Base-by-base conservation (phyloP, 2,888 invertebrate species). In the Saturnia japonica region DNA sequence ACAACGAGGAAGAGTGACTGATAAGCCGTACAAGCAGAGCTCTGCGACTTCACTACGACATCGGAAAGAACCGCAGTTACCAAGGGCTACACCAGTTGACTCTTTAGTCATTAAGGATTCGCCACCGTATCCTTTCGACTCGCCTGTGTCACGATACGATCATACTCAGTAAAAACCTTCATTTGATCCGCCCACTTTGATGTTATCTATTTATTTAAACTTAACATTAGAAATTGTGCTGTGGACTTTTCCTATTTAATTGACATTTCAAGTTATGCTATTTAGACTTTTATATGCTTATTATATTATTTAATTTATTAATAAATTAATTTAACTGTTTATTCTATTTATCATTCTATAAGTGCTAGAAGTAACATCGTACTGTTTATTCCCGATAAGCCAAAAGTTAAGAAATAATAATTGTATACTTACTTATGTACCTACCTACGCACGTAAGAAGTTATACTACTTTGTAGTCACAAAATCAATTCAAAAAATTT, bases 21-120 rank as follows among this genome's bases (percentile, higher is more conserved):
- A 90, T 12, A 92, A 92, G 71, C 91, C 91, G 0, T 84, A 81
- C n/a, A 76, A 75, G 19, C 84, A 82, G 25, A 72, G 68, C 14
- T 85, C 88, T 0, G 22, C 72, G 0, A 76, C 77, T n/a, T 83
- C 86, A 1, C 72, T 91, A 1, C 81, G 89, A 16, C 83, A 80
- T 67, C 84, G 92, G 69, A 90, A 88, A 75, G 92, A 91, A 71
- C 87, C 88, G 0, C 76, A 77, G 11, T 77, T 91, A 40, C 89
- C 91, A 0, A 77, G 79, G 34, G 73, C 85, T 0, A 80, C 84
- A 1, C 84, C 86, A 0, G 75, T 81, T 8, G 79, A 78, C 9
- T 86, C 90, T 0, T 57, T 87, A 0, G 72, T 85, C n/a, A 83
- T 85, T 28, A 91, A 91, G 73, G 75, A 81, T 0, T 81, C 88